phyloP scores from a whole-genome alignment of 2,888 invertebrate genomes.

The Sceliomorpha sp. region DNA sequence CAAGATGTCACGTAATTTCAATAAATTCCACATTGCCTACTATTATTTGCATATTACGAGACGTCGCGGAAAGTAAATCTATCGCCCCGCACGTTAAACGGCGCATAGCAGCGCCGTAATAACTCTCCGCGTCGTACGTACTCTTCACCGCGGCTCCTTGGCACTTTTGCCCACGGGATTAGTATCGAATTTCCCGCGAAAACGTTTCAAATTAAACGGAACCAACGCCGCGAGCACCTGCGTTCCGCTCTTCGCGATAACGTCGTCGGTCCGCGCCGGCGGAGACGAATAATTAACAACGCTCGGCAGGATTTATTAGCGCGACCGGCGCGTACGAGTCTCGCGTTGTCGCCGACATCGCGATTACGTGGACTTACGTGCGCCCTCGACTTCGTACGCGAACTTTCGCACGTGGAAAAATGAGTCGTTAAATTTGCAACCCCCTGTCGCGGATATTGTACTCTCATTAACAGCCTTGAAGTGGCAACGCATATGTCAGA shows the following conservation, averaged over 20 bases:
- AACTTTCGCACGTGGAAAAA: too few relatives aligned
- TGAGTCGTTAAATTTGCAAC: too few relatives aligned
- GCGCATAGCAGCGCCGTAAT: conserved; percentile 34
- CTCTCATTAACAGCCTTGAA: too few relatives aligned
- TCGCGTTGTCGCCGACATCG: conserved; percentile 30
- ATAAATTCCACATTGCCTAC: too few relatives aligned
- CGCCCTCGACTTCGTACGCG: too few relatives aligned
- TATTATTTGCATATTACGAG: too few relatives aligned
- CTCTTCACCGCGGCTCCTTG: conserved; percentile 40
- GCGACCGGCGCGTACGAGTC: conserved; percentile 36
- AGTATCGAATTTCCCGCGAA: conserved; percentile 65
- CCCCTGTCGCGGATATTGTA: too few relatives aligned
- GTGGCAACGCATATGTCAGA: too few relatives aligned
- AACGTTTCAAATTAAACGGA: conserved; percentile 72
- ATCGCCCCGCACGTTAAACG: too few relatives aligned
- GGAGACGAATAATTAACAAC: conserved; percentile 61
- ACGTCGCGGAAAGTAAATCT: too few relatives aligned
- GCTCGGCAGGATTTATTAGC: conserved; percentile 58
- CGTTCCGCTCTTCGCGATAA: conserved; percentile 58
- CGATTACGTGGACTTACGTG: conserved; percentile 34
- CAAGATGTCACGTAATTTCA: too few relatives aligned
- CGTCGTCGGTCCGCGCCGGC: conserved; percentile 45
- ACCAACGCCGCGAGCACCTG: conserved; percentile 64
- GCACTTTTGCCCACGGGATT: conserved; percentile 60
- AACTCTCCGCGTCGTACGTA: conserved; percentile 48